Conservation (phyloP, 1,140 invertebrate genomes). For the Diabrotica undecimpunctata region DNA sequence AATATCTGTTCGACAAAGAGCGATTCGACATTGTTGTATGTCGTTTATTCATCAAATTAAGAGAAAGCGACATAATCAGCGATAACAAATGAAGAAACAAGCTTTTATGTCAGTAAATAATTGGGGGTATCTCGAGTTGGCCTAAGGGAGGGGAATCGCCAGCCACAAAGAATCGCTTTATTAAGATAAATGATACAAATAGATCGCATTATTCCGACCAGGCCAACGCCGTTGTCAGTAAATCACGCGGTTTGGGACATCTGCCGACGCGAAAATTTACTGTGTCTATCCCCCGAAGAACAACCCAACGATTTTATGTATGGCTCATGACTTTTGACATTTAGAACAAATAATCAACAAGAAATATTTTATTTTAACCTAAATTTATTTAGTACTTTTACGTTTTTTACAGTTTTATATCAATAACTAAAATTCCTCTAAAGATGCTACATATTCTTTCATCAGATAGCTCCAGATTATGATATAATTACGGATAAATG, state of each 20-base stretch:
- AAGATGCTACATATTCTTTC: no score
- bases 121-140: conserved; percentile 18
- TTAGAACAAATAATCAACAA: no score
- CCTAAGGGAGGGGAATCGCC: conserved; percentile 12
- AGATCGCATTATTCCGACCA: conserved; percentile 16
- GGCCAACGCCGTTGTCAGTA: conserved; percentile 16
- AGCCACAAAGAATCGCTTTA: conserved; percentile 16
- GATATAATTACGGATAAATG: no score
- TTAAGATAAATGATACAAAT: conserved; percentile 26
- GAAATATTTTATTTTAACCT: no score
- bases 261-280: conserved; percentile 17
- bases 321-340: no score
- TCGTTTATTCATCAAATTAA: conserved; percentile 21
- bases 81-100: conserved; percentile 26
- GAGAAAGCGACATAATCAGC: conserved; percentile 15
- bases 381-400: no score
- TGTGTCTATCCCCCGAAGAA: conserved; percentile 2
- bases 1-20: background rate
- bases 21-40: background rate
- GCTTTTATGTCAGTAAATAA: conserved; percentile 26
- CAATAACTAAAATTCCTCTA: no score
- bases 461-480: no score
- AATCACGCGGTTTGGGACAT: conserved; percentile 18
- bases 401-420: no score
- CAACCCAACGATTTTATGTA: no score